These are phyloP conservation scores for Gasterosteus aculeatus DNA, from an alignment of 2,113 vertebrate genomes.

Conservation along the genomic window DNA sequence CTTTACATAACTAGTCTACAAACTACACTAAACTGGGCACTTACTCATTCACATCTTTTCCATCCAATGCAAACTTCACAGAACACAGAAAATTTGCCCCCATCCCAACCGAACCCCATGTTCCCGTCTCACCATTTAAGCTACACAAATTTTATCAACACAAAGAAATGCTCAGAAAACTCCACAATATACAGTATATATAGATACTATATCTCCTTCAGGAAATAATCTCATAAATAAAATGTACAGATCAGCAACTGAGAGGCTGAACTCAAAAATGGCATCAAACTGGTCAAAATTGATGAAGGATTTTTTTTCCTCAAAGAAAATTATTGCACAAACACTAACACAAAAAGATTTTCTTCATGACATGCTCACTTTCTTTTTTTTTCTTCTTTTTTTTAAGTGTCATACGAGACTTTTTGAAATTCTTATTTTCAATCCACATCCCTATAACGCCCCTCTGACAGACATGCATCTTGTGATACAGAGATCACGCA, in stretches of 20 bases:
- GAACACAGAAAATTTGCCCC: conserved; percentile 59
- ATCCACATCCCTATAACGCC: conserved; percentile 24
- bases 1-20: conserved; percentile 76
- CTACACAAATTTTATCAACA: conserved; percentile 75
- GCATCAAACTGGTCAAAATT: conserved; percentile 69
- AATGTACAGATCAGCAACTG: conserved; percentile 80
- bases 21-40: conserved; percentile 77
- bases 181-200: conserved; percentile 79
- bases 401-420: conserved; percentile 20
- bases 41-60: conserved; percentile 75
- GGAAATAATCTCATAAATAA: conserved; percentile 87
- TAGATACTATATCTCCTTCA: conserved; percentile 67
- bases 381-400: conserved; percentile 49
- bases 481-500: conserved; percentile 33
- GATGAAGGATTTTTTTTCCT: conserved; percentile 61
- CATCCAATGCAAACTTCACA: conserved; percentile 74
- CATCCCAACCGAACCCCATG: not conserved
- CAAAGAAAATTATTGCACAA: conserved; percentile 86
- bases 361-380: conserved; percentile 64
- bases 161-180: conserved; percentile 76
- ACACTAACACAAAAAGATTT: conserved; percentile 76
- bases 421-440: conserved; percentile 14
- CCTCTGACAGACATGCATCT: conserved; percentile 61
- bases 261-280: conserved; percentile 63
- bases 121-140: conserved; percentile 49